Evolutionary conservation across 2,888 invertebrate species (phyloP).

Genomic region (Tachystola acroxantha): DNA sequence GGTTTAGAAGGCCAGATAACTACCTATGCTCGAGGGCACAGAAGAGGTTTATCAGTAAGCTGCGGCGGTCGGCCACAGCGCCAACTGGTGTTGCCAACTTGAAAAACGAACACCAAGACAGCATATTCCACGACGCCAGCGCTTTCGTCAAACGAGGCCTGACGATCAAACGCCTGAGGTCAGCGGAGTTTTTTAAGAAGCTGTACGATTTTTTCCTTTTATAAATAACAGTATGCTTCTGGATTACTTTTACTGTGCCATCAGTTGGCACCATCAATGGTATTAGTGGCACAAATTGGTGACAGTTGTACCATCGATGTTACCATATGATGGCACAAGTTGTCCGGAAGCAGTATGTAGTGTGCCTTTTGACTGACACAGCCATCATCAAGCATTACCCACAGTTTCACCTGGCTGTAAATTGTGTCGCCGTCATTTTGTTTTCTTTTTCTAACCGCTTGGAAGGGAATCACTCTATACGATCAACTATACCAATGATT

Average conservation of each 20-base stretch:
- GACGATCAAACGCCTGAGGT: conserved; percentile 76
- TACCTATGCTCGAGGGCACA: conserved; percentile 59
- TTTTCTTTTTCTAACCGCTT: conserved; percentile 31
- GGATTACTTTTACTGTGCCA: no score
- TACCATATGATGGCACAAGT: no score
- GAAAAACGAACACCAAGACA: conserved; percentile 57
- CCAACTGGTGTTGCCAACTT: conserved; percentile 57
- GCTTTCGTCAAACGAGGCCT: conserved; percentile 71
- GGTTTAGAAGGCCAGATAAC: conserved; percentile 76
- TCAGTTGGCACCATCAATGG: no score
- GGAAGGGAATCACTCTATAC: conserved; percentile 18
- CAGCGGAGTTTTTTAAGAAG: conserved; percentile 63
- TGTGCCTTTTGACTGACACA: conserved; percentile 70
- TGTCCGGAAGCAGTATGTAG: no score
- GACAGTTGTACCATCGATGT: no score
- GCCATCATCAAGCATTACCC: conserved; percentile 7
- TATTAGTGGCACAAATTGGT: no score
- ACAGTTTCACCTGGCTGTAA: conserved; percentile 7
- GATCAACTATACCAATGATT: no score
- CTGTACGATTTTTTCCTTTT: conserved; percentile 60
- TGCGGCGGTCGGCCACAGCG: conserved; percentile 65
- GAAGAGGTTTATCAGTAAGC: conserved; percentile 49
- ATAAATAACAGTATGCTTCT: no score
- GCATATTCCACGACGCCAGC: conserved; percentile 69
- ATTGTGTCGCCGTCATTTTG: conserved; percentile 11